Evolutionary conservation across 92 coral and sea anemone species (phyloP).

Genomic region (Bergia puertoricense): DNA sequence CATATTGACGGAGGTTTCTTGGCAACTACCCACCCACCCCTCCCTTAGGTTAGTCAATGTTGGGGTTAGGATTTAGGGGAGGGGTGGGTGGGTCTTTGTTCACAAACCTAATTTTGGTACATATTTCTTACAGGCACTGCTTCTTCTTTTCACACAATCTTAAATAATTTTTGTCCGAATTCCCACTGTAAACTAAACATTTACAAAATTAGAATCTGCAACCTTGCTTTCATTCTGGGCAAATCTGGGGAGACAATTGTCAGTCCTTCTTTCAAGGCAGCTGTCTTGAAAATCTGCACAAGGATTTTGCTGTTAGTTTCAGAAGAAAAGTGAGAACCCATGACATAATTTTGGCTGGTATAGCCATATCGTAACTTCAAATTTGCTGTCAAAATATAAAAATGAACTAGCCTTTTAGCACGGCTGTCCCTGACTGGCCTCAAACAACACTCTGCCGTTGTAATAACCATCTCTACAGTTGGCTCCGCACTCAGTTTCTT

Average conservation of each 20-base stretch:
- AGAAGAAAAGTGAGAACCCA: not conserved
- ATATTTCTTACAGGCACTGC: not conserved
- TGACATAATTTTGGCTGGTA: too few species aligned
- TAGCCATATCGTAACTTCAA: too few species aligned
- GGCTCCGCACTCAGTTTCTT: slow-evolving; percentile 65
- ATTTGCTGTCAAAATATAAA: not conserved
- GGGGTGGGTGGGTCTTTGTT: too few species aligned
- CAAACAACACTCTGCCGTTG: slow-evolving; percentile 88
- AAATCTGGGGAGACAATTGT: too few species aligned
- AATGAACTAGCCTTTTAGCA: slow-evolving; percentile 50
- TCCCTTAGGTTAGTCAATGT: too few species aligned
- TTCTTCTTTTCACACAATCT: not conserved
- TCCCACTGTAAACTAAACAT: not conserved
- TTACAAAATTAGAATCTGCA: not conserved
- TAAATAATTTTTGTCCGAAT: too few species aligned
- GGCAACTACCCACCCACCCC: too few species aligned
- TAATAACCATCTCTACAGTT: slow-evolving; percentile 67
- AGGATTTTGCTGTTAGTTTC: not conserved
- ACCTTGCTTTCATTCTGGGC: too few species aligned
- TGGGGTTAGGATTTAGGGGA: too few species aligned
- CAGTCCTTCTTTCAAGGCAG: not conserved
- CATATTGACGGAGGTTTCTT: not conserved
- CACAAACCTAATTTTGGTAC: too few species aligned
- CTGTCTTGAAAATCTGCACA: not conserved
- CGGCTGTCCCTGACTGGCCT: slow-evolving; percentile 64